Percentiles rank a stretch among this genome's conserved stretches.
Conservation (phyloP, 2,888 invertebrate genomes). For the Dendrolimus houi region DNA sequence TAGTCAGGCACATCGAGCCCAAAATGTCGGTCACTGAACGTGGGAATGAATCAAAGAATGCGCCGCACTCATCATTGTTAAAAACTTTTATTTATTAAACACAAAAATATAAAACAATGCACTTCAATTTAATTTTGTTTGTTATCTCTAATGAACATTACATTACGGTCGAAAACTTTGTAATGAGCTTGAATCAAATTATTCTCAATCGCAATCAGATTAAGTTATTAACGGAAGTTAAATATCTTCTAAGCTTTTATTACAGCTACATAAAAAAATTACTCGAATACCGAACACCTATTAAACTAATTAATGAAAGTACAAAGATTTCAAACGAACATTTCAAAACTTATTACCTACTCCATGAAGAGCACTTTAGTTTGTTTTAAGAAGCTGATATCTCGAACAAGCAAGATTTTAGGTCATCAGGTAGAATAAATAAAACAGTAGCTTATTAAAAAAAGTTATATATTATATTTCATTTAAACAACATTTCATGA, state of each 20-base stretch:
- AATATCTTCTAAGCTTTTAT: neutral
- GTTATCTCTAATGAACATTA: neutral
- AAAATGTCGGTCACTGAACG: conserved; percentile 44
- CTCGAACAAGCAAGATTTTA: no score
- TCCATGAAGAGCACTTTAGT: no score
- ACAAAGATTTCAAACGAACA: no score
- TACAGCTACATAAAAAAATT: neutral
- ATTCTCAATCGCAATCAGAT: neutral
- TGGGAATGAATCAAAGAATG: conserved; percentile 37
- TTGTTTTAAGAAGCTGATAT: no score
- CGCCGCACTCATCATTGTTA: conserved; percentile 9
- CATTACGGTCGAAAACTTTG: neutral
- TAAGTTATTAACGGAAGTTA: neutral
- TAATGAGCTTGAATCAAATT: neutral
- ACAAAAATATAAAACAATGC: conserved; percentile 2
- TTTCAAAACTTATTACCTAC: no score
- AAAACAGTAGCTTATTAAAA: no score
- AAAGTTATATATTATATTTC: no score
- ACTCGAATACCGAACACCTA: no score
- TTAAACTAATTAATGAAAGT: no score
- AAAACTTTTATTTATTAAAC: conserved; percentile 2
- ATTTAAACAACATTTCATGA: no score
- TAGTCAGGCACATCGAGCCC: conserved; percentile 28
- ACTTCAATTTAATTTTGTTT: neutral
- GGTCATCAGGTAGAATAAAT: no score